Percentiles rank a stretch among this genome's conserved stretches.
Evolutionary conservation across 2,113 vertebrate genomes (phyloP).

Genomic region (Copsychus sechellarum): DNA sequence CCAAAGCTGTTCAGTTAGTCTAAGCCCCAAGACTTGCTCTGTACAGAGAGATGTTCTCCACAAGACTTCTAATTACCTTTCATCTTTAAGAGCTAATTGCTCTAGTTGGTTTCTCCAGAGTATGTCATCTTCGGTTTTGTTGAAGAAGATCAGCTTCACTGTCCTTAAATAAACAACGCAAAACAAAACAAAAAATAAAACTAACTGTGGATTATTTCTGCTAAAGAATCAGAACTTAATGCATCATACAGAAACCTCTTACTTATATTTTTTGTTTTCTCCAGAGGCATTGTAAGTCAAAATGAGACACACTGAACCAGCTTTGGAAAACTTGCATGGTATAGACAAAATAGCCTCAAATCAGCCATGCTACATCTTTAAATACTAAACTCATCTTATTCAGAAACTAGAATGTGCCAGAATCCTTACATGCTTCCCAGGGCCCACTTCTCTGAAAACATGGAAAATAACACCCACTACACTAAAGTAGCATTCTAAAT

Average conservation of each 20-base stretch:
- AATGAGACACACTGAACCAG: background rate
- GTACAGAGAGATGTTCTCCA: background rate
- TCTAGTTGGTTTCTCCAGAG: conserved; percentile 87
- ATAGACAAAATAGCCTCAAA: background rate
- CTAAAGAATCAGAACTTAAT: background rate
- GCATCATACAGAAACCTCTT: background rate
- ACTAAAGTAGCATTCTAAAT: background rate
- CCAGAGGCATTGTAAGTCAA: background rate
- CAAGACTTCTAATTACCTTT: conserved; percentile 76
- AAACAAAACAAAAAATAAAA: background rate
- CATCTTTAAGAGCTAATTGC: conserved; percentile 76
- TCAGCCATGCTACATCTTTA: background rate
- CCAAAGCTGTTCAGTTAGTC: background rate
- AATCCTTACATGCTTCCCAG: background rate
- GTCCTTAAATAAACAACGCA: conserved; percentile 72
- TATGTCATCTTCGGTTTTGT: conserved; percentile 89
- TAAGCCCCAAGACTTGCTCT: background rate
- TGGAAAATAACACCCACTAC: background rate
- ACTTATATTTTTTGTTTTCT: background rate
- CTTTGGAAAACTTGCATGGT: background rate
- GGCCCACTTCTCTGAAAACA: background rate
- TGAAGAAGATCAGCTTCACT: conserved; percentile 90
- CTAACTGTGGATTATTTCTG: background rate
- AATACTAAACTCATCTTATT: background rate
- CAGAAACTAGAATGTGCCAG: background rate